Conservation (phyloP, 2,797 vertebrate species). For the Clarias pachynema region DNA sequence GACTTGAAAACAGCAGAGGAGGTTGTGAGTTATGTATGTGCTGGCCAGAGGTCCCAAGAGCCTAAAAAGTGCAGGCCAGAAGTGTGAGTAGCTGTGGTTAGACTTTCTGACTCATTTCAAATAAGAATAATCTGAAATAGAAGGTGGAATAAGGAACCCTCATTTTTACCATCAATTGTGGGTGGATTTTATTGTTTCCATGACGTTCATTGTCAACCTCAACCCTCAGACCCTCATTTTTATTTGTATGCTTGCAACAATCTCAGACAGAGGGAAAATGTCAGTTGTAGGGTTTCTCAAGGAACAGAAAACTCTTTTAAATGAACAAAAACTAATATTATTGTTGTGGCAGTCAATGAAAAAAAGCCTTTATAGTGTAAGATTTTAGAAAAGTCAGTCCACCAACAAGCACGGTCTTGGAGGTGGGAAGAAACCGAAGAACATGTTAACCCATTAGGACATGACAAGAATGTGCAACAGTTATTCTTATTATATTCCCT, state of each 20-base stretch:
- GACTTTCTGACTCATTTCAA: background rate
- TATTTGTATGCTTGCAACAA: background rate
- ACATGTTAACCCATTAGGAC: background rate
- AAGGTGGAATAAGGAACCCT: background rate
- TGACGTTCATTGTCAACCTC: background rate
- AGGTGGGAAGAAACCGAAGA: background rate
- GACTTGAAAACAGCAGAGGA: conserved; percentile 68
- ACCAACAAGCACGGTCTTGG: background rate
- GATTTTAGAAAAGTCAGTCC: background rate
- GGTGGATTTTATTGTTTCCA: conserved; percentile 9
- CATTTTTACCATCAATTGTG: background rate
- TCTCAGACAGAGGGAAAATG: background rate
- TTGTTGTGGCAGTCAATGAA: background rate
- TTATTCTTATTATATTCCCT: background rate
- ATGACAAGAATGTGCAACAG: background rate
- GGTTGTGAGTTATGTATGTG: conserved; percentile 71
- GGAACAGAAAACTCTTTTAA: background rate
- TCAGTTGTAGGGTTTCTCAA: background rate
- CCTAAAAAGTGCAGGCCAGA: conserved; percentile 72
- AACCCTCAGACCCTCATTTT: background rate
- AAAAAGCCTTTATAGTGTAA: conserved; percentile 1
- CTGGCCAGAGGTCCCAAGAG: conserved; percentile 69
- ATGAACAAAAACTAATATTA: background rate
- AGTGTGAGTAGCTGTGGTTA: conserved; percentile 64
- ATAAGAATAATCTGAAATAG: background rate